A percentile compares a stretch with the other conserved stretches of the same genome.
These are phyloP conservation scores for Botrylloides violaceus DNA, from an alignment of 23 tunicate genomes.

Conservation along the genomic window DNA sequence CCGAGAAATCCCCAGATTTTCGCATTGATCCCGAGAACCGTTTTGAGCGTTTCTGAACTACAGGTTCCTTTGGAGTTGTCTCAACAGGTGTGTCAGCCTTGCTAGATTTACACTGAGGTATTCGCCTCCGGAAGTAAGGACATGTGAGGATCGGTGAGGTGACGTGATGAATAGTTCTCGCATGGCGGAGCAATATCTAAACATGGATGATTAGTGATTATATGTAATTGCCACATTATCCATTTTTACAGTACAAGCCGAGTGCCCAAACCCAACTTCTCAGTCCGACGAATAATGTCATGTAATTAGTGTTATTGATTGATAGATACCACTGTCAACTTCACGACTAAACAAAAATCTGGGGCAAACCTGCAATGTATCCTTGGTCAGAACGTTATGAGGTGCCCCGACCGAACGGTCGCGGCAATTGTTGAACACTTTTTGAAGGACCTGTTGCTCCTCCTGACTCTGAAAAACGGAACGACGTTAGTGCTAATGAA, in stretches of 20 bases:
- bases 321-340: background rate
- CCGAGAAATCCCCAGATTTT: constrained; percentile 30
- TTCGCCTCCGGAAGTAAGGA: constrained; percentile 5
- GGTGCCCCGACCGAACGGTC: constrained; percentile 7
- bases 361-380: constrained; percentile 15
- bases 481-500: background rate
- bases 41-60: constrained; percentile 3
- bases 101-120: background rate
- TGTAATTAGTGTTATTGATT: no score
- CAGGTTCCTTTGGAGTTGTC: background rate
- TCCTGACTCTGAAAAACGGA: constrained; percentile 5
- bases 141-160: constrained; percentile 16
- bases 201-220: background rate
- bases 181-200: constrained; percentile 10
- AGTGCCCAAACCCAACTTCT: no score
- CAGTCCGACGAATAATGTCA: no score
- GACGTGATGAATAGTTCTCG: constrained; percentile 22
- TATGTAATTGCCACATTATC: background rate
- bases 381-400: constrained; percentile 8
- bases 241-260: background rate
- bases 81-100: background rate
- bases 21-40: constrained; percentile 9
- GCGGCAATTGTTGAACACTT: constrained; percentile 11
- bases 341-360: no score
- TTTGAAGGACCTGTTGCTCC: constrained; percentile 12